phyloP scores from a whole-genome alignment of 2,113 vertebrate genomes.

The Cryptotis parvus region DNA sequence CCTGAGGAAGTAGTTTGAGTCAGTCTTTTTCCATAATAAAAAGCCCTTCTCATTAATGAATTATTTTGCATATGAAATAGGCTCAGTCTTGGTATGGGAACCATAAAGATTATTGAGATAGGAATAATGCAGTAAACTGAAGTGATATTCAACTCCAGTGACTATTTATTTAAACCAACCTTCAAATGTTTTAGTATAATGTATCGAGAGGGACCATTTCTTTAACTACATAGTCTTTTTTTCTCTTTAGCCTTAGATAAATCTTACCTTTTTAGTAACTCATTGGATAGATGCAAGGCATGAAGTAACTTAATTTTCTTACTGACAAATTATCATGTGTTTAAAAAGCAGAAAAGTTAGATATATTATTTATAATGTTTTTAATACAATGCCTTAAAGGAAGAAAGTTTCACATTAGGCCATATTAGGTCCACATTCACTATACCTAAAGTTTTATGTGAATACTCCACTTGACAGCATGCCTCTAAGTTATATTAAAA shows the following conservation, averaged over 20 bases:
- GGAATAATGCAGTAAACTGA: slow-evolving; percentile 33
- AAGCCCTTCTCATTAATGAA: slow-evolving; percentile 44
- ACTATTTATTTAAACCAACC: slow-evolving; percentile 78
- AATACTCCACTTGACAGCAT: neutral
- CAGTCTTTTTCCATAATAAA: neutral
- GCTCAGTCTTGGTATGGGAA: slow-evolving; percentile 59
- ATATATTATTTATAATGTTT: neutral
- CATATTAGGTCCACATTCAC: neutral
- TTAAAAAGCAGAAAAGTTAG: neutral
- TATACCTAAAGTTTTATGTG: fast-evolving
- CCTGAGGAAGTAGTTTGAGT: slow-evolving; percentile 33
- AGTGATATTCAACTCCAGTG: slow-evolving; percentile 51
- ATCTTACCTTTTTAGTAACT: slow-evolving; percentile 16
- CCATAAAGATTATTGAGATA: slow-evolving; percentile 73
- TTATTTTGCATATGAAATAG: slow-evolving; percentile 69
- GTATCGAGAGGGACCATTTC: slow-evolving; percentile 13
- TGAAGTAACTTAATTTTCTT: neutral
- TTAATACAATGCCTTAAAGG: neutral
- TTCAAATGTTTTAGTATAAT: slow-evolving; percentile 55
- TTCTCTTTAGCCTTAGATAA: slow-evolving; percentile 24
- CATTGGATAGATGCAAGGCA: neutral
- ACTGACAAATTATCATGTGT: neutral
- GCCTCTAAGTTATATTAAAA: neutral
- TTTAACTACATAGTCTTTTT: neutral
- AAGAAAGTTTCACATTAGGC: neutral